phyloP scores from a whole-genome alignment of 35 echinoderm and acorn worm species.

The Lytechinus variegatus region DNA sequence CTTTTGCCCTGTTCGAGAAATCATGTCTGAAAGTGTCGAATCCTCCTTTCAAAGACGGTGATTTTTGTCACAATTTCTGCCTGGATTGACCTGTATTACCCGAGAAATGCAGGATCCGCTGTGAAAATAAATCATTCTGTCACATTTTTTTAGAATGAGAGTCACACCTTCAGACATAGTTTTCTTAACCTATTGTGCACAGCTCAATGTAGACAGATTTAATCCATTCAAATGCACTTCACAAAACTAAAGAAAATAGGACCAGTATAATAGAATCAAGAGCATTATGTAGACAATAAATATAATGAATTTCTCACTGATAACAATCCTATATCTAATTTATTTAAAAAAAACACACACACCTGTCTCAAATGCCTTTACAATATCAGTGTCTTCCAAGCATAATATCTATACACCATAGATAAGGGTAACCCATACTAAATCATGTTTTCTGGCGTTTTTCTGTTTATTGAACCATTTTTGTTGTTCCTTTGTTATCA shows the following conservation, averaged over 20 bases:
- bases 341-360: neutral
- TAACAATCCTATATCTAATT: neutral
- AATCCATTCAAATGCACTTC: neutral
- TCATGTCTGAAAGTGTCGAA: neutral
- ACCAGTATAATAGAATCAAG: neutral
- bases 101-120: neutral
- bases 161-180: neutral
- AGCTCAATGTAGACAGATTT: neutral
- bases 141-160: neutral
- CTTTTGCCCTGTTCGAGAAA: neutral
- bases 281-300: neutral
- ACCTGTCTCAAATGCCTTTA: neutral
- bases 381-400: neutral
- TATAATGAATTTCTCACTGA: neutral
- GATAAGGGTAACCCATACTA: neutral
- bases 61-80: neutral
- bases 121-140: neutral
- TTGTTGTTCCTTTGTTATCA: neutral
- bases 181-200: neutral
- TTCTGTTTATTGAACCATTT: constrained; percentile 22
- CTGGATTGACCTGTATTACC: neutral
- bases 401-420: neutral
- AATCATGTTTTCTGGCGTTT: neutral
- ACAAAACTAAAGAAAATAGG: neutral
- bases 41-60: neutral